Base-by-base conservation (phyloP, 1,140 invertebrate species). In the Magallana gigas region DNA sequence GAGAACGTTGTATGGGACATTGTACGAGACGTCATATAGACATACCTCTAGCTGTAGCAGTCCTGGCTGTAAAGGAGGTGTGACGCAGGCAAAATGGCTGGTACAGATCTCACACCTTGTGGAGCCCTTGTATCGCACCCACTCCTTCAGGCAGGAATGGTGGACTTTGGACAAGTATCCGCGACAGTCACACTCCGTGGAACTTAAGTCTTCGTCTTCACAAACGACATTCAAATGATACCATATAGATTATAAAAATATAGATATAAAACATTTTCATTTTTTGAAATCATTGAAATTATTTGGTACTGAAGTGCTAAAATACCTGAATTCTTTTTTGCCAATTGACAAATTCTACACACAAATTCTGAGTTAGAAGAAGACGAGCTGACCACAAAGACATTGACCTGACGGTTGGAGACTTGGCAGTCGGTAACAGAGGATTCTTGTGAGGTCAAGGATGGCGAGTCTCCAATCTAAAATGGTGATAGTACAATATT, bases 101-200 rank as follows among this genome's bases (percentile, higher is more conserved):
- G 81, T 18, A 68, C 88, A 89, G 36, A 89, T 89, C 57, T 89
- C 88, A 76, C 88, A 87, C 57, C 71, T 85, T 18, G 81, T 87
- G 29, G 85, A 85, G 9, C 88, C 85, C 83, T 87, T 87, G 48
- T 89, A 87, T 58, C 86, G 83, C 8, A 89, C 88, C 88, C 88
- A 89, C 57, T 89, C 83, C 16, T 60, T 81, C 7, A 89, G 84
- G 71, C 88, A 89, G 60, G 85, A 84, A 36, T 85, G 56, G 83
- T 89, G 88, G 18, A 89, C 81, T n/a, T 9, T 18, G 23, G 85
- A 83, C 29, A 86, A 57, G 9, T 81, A 81, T 12, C 88, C 88
- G 18, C 84, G 68, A 84, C 88, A 89, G 18, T 64, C 18, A 71
- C 88, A 89, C 57, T 85, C 85, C 14, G 85, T 87, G 4, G 85